Base-by-base conservation (phyloP, 64 coral and sea anemone genomes). In the Stylophora pistillata region DNA sequence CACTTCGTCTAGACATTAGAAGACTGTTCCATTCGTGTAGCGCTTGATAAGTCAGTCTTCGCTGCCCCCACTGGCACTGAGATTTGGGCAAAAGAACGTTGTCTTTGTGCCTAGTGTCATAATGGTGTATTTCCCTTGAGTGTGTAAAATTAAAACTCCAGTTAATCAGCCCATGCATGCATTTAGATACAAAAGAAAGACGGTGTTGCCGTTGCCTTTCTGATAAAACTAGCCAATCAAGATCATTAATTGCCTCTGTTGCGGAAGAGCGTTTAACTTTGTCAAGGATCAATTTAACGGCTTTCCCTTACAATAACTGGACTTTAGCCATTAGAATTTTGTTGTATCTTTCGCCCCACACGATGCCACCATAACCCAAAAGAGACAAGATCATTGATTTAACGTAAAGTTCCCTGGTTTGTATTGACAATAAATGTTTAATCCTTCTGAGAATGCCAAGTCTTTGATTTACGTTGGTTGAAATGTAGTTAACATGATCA, bases 271-370 rank as follows among this genome's bases (percentile, higher is more conserved):
- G 71, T 37, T 59, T 88, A 52, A 54, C 33, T 76, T 54, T 74
- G 27, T 88, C 86, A 56, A 88, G 86, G 18, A 88, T 88, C 59
- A 60, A 30, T 60, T 88, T 88, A 15, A 37, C 85, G n/a, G 85
- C 85, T 72, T 70, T 72, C 26, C 56, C 56, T 25, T 87, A 66
- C 29, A 72, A 27, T 7, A 87, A 34, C 71, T 87, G 85, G 25
- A 87, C 52, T 33, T 55, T 31, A 18, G 68, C 11, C 85, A 87
- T 87, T 47, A 87, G 73, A 23, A 13, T 56, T 30, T 74, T 60
- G 55, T 88, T 88, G 58, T 88, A 65, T 71, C 56, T 88, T 62
- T 88, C 86, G n/a, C 86, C 21, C 52, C 71, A 88, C 33, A 85
- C 85, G 68, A 85, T 85, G 30, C 68, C 81, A 27, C 58, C 34